Conservation (phyloP, 92 coral and sea anemone genomes). For the Pocillopora meandrina region DNA sequence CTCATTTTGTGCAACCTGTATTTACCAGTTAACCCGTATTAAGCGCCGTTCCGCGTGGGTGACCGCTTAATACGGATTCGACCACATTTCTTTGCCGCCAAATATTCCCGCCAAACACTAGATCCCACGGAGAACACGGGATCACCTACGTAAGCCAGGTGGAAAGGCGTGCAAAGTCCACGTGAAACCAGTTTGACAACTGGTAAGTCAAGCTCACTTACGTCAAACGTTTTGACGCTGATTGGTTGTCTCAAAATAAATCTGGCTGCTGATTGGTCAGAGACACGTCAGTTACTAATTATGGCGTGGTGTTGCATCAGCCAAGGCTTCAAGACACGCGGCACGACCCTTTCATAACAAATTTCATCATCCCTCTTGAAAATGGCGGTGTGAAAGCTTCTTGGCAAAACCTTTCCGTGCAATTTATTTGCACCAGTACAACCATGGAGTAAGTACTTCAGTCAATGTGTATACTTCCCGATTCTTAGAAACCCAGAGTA, state of each 20-base stretch:
- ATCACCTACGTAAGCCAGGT: not conserved
- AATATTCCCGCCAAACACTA: not conserved
- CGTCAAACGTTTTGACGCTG: conserved; percentile 32
- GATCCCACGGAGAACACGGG: not conserved
- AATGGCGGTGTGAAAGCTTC: conserved; percentile 78
- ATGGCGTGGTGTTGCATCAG: conserved; percentile 89
- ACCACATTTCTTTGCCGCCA: not conserved
- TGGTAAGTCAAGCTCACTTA: conserved; percentile 21
- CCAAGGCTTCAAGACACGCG: conserved; percentile 77
- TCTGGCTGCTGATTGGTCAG: conserved; percentile 63
- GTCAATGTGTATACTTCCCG: not conserved
- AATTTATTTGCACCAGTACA: conserved; percentile 68
- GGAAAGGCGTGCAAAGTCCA: conserved; percentile 15
- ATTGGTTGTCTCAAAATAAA: conserved; percentile 63
- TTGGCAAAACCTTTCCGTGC: conserved; percentile 53
- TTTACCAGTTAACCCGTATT: no score
- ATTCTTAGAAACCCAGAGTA: not conserved
- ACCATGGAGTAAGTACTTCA: conserved; percentile 88
- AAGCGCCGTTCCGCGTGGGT: no score
- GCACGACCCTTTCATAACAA: conserved; percentile 58
- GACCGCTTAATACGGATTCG: no score
- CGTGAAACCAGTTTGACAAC: conserved; percentile 6
- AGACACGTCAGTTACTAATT: conserved; percentile 60
- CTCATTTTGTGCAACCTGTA: no score
- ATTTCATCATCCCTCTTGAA: conserved; percentile 86